Evolutionary conservation across 2,797 vertebrate species (phyloP).

Genomic region (Cyclura pinguis): DNA sequence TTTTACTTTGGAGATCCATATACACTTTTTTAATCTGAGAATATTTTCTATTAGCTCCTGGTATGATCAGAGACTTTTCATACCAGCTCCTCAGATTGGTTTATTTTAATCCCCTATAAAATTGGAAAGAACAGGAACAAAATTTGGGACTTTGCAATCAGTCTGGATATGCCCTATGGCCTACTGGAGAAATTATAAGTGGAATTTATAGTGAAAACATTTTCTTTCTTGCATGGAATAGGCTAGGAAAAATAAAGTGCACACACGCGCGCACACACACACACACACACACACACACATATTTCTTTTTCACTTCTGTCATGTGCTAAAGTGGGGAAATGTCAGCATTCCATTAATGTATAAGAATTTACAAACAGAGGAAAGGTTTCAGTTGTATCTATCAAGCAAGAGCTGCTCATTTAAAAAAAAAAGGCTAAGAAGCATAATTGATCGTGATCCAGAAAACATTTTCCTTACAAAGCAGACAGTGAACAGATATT

Average conservation of each 20-base stretch:
- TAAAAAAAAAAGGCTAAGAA: constrained; percentile 25
- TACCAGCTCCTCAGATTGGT: too few relatives aligned
- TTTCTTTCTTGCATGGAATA: neutral
- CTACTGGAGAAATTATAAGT: neutral
- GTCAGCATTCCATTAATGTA: neutral
- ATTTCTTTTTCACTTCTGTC: neutral
- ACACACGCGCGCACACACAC: too few relatives aligned
- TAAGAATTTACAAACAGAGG: neutral
- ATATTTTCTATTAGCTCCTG: too few relatives aligned
- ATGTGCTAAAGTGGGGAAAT: neutral
- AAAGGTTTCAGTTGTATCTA: neutral
- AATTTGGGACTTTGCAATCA: neutral
- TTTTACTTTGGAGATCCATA: neutral
- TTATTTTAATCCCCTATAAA: too few relatives aligned
- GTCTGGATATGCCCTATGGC: neutral
- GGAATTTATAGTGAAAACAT: neutral
- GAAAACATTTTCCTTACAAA: constrained; percentile 37
- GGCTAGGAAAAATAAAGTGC: constrained; percentile 8
- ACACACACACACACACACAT: too few relatives aligned
- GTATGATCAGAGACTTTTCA: too few relatives aligned
- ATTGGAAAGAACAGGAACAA: neutral
- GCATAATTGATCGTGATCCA: constrained; percentile 38
- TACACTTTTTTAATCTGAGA: too few relatives aligned
- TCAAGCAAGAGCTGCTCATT: too few relatives aligned
- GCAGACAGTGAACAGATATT: neutral